Percentiles rank a stretch among this genome's conserved stretches.
Conservation (phyloP, 2,797 vertebrate species). For the Malurus leucopterus region DNA sequence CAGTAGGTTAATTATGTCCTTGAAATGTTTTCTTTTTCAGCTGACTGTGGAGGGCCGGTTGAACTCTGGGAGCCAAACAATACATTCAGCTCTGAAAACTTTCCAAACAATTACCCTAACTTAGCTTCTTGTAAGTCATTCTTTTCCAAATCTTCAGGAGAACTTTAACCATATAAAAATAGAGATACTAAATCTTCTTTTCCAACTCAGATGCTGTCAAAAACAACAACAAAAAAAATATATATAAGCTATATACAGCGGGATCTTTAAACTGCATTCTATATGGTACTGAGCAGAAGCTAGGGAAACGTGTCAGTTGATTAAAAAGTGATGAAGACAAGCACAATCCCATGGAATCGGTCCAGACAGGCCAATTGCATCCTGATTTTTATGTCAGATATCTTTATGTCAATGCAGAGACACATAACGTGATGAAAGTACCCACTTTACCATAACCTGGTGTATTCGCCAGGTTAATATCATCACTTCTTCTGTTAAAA, state of each 20-base stretch:
- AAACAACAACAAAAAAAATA: background rate
- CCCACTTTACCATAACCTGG: background rate
- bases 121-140: conserved; percentile 79
- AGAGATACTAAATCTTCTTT: background rate
- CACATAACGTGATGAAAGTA: background rate
- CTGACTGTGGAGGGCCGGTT: conserved; percentile 84
- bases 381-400: background rate
- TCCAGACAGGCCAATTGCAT: background rate
- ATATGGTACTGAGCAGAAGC: background rate
- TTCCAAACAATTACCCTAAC: conserved; percentile 80
- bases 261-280: background rate
- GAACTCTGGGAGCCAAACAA: conserved; percentile 85
- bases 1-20: background rate
- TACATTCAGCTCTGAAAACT: conserved; percentile 84
- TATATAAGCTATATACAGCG: background rate
- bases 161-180: background rate
- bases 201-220: background rate
- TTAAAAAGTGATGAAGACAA: background rate
- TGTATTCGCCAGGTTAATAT: background rate
- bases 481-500: background rate
- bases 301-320: background rate
- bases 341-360: background rate
- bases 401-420: background rate
- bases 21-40: conserved; percentile 68
- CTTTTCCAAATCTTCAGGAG: background rate